A percentile compares a stretch with the other conserved stretches of the same genome.
Conservation (phyloP, 1,140 invertebrate species). For the Drosophila pruinosa region DNA sequence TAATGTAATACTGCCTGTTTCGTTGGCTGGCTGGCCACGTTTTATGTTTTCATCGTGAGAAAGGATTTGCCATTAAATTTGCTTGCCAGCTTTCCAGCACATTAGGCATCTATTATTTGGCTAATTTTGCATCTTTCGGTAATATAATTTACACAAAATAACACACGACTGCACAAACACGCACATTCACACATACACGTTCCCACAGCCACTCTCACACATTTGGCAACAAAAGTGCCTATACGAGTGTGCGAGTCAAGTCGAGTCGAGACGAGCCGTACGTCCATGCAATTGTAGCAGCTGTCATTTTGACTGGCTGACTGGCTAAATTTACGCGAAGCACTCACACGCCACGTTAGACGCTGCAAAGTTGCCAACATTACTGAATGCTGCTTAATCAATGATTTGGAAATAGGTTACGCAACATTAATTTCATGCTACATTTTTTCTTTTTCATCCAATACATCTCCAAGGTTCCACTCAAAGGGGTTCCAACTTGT, state of each 20-base stretch:
- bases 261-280: neutral
- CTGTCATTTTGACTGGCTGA: constrained; percentile 28
- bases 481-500: neutral
- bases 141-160: constrained; percentile 80
- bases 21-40: constrained; percentile 29
- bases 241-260: neutral
- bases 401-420: constrained; percentile 76
- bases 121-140: constrained; percentile 77
- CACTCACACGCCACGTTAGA: constrained; percentile 63
- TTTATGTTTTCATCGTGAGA: constrained; percentile 68
- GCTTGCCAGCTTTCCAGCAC: constrained; percentile 60
- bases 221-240: neutral
- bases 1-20: neutral
- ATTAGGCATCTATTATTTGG: constrained; percentile 77
- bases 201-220: too few species aligned
- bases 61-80: constrained; percentile 71
- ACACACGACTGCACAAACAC: constrained; percentile 70
- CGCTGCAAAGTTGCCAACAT: constrained; percentile 23
- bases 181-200: constrained; percentile 8
- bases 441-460: constrained; percentile 10
- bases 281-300: constrained; percentile 40
- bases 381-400: constrained; percentile 54
- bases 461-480: neutral
- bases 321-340: constrained; percentile 46
- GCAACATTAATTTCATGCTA: constrained; percentile 71